Conservation (phyloP, 2,113 vertebrate species). For the Coryphaenoides rupestris region DNA sequence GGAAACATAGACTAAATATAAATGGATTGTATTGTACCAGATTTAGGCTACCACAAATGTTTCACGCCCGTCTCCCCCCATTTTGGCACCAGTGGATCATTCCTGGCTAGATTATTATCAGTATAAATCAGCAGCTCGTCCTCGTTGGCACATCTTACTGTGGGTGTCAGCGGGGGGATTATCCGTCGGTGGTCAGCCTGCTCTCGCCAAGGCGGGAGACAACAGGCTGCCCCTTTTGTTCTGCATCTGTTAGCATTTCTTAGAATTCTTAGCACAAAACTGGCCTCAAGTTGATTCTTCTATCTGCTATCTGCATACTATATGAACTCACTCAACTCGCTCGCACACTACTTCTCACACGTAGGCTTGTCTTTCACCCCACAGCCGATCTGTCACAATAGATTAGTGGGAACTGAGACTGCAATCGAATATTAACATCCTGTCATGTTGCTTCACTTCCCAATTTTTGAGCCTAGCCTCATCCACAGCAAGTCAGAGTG, state of each 20-base stretch:
- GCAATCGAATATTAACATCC: slow-evolving; percentile 34
- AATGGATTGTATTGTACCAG: no score
- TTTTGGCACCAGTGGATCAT: slow-evolving; percentile 25
- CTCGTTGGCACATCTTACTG: slow-evolving; percentile 40
- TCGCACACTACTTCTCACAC: slow-evolving; percentile 4
- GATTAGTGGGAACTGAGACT: slow-evolving; percentile 14
- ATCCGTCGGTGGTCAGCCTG: slow-evolving; percentile 21
- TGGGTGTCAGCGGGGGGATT: slow-evolving; percentile 35
- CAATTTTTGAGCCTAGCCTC: not conserved
- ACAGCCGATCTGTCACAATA: slow-evolving; percentile 16
- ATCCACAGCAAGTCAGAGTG: not conserved
- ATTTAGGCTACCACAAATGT: no score
- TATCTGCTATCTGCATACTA: slow-evolving; percentile 7
- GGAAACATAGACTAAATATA: no score
- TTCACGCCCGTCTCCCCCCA: slow-evolving; percentile 1
- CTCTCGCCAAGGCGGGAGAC: slow-evolving; percentile 8
- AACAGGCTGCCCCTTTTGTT: no score
- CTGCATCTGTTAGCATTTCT: no score
- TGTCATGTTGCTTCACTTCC: slow-evolving; percentile 6
- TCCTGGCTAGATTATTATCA: slow-evolving; percentile 31
- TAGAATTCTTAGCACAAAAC: slow-evolving; percentile 22
- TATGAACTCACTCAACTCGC: slow-evolving; percentile 1
- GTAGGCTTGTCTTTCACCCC: not conserved
- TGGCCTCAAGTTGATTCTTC: slow-evolving; percentile 27
- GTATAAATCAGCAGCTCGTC: slow-evolving; percentile 41